Base-by-base conservation (phyloP, 1,140 invertebrate genomes). In the Zophobas atratus region DNA sequence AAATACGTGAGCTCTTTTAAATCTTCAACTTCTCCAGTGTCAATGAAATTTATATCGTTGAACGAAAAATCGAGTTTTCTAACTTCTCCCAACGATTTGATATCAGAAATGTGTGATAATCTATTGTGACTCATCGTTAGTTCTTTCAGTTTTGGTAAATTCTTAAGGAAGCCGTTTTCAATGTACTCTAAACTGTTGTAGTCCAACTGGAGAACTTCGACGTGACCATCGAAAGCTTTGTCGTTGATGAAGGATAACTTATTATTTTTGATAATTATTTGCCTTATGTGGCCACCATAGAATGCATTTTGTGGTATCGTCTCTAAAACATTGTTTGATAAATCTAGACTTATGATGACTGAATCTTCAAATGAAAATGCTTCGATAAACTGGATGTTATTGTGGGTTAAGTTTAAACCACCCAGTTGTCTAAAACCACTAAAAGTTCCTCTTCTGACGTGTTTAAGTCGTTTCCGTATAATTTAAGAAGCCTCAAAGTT, bases 31-130 rank as follows among this genome's bases (percentile, higher is more conserved):
- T 67, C 38, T 67, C 2, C 36, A 32, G 32, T 38, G 32, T 67
- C 33, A 32, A 67, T 67, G 60, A 41, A 41, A 43, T 67, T 67
- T 6, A 67, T 67, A 32, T 43, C n/a, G 39, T 67, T 67, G 39
- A 67, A 67, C 38, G 60, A 67, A 43, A 67, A 67, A 20, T 67
- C 60, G 6, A 67, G 60, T 33, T 67, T 67, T 1, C 43, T 67
- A 6, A 41, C 60, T 41, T 67, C 43, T 4, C 20, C 60, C 39
- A 67, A 43, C n/a, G 60, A 67, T 4, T n/a, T 6, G 3, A 67
- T 41, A n/a, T 43, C 60, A 3, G 60, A 67, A 43, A 67, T 41
- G 35, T 67, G 60, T 6, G 60, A 5, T 43, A 67, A 20, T 41
- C 43, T 67, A 20, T 67, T 67, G 20, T 67, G 60, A 32, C 60